These are phyloP conservation scores for Danio choprae DNA, from an alignment of 2,797 vertebrate genomes.

Conservation along the genomic window DNA sequence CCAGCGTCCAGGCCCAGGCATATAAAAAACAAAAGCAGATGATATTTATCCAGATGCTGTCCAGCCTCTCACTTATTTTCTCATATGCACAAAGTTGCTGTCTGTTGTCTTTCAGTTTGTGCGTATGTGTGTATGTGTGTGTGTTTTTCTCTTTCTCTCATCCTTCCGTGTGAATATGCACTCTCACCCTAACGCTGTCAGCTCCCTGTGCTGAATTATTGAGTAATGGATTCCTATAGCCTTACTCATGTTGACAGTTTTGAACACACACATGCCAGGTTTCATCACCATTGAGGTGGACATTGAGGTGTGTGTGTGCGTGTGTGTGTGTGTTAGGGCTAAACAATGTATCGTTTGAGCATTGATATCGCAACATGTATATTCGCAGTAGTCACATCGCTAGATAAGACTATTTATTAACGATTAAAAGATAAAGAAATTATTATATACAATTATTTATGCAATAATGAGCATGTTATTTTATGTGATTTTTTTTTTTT, in stretches of 20 bases:
- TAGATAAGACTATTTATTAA: too few relatives aligned
- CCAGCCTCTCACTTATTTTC: constrained; percentile 37
- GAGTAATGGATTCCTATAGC: constrained; percentile 61
- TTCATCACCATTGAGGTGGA: constrained; percentile 19
- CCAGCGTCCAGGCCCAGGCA: neutral
- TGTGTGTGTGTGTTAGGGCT: too few relatives aligned
- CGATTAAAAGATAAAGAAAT: too few relatives aligned
- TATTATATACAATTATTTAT: too few relatives aligned
- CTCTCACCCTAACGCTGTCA: constrained; percentile 53
- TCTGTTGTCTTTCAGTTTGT: constrained; percentile 50
- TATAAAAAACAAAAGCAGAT: neutral
- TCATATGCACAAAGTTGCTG: constrained; percentile 51
- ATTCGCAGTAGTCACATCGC: too few relatives aligned
- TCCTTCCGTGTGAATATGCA: constrained; percentile 52
- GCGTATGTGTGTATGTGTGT: constrained; percentile 36
- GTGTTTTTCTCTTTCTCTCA: constrained; percentile 49
- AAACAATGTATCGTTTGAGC: too few relatives aligned
- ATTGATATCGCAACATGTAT: too few relatives aligned
- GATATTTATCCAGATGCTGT: constrained; percentile 44
- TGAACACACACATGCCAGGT: constrained; percentile 41
- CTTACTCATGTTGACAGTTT: constrained; percentile 61
- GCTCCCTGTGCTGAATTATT: constrained; percentile 63
- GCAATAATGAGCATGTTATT: too few relatives aligned
- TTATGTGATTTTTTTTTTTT: too few relatives aligned
- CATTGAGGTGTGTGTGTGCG: constrained; percentile 7